Evolutionary conservation across 1,140 invertebrate species (phyloP).

Genomic region (Sipha flava): DNA sequence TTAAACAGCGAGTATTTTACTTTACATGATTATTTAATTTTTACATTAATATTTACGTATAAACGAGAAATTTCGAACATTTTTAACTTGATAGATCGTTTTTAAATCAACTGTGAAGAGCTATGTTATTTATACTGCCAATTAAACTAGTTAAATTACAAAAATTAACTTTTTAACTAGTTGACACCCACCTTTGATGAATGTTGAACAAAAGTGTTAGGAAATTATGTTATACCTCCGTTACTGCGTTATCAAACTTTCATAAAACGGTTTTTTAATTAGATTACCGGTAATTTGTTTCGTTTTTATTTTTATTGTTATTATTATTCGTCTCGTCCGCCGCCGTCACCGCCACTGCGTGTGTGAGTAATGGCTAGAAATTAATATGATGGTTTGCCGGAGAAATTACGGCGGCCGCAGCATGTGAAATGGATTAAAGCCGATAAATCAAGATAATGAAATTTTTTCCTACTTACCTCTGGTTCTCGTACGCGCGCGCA

Average conservation of each 20-base stretch:
- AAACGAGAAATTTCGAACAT: too few relatives aligned
- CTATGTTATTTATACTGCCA: too few relatives aligned
- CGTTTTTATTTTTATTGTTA: neutral
- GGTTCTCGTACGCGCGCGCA: neutral
- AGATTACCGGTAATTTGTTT: neutral
- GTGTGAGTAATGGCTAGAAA: neutral
- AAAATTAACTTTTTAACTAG: too few relatives aligned
- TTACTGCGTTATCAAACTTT: neutral
- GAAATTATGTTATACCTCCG: too few relatives aligned
- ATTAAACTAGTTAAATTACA: too few relatives aligned
- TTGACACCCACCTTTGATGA: too few relatives aligned
- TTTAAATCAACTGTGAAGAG: too few relatives aligned
- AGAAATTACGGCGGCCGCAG: neutral
- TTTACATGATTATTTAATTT: too few relatives aligned
- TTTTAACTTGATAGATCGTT: too few relatives aligned
- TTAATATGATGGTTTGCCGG: neutral
- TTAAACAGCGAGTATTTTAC: too few relatives aligned
- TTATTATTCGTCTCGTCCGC: neutral
- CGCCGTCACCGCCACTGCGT: neutral
- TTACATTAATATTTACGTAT: too few relatives aligned
- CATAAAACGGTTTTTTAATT: slow-evolving; percentile 20
- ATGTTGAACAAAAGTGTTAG: too few relatives aligned
- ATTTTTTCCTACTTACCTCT: neutral
- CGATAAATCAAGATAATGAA: slow-evolving; percentile 16
- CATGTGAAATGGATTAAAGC: neutral